Conservation (phyloP, 2,797 vertebrate species). For the Eutrigla gurnardus region DNA sequence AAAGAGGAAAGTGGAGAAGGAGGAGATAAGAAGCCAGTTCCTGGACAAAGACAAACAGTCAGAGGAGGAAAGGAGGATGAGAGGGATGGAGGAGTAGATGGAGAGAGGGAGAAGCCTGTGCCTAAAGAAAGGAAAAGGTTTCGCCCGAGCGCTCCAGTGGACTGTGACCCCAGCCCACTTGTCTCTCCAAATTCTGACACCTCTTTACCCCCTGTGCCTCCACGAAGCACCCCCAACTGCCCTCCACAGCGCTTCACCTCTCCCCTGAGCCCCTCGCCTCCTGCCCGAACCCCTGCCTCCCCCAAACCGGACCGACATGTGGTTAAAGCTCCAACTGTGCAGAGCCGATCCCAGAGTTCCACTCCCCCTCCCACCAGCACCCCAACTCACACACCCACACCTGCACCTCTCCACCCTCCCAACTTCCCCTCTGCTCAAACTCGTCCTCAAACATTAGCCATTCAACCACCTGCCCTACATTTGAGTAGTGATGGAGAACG, state of each 20-base stretch:
- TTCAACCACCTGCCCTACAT: conserved; percentile 19
- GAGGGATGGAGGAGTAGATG: background rate
- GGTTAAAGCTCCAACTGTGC: background rate
- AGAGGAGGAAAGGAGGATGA: conserved; percentile 40
- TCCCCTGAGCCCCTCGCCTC: conserved; percentile 1
- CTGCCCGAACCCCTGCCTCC: conserved; percentile 8
- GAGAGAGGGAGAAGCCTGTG: conserved; percentile 76
- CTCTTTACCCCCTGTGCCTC: conserved; percentile 89
- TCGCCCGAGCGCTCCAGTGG: conserved; percentile 35
- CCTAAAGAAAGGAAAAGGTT: conserved; percentile 89
- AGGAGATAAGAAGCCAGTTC: conserved; percentile 24
- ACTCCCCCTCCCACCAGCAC: background rate
- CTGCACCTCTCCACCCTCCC: conserved; percentile 10
- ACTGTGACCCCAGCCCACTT: background rate
- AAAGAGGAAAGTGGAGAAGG: conserved; percentile 41
- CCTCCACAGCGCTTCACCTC: conserved; percentile 86
- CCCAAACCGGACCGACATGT: background rate
- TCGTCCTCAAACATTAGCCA: conserved; percentile 63
- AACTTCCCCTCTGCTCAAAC: conserved; percentile 1
- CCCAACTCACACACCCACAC: background rate
- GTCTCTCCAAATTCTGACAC: conserved; percentile 9
- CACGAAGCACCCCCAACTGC: conserved; percentile 84
- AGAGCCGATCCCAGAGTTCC: conserved; percentile 11
- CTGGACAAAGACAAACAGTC: conserved; percentile 30
- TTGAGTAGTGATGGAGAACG: conserved; percentile 17